Evolutionary conservation across 2,797 vertebrate species (phyloP), one percentile per base, ranked within the genome.

Genomic region (Trematomus bernacchii): DNA sequence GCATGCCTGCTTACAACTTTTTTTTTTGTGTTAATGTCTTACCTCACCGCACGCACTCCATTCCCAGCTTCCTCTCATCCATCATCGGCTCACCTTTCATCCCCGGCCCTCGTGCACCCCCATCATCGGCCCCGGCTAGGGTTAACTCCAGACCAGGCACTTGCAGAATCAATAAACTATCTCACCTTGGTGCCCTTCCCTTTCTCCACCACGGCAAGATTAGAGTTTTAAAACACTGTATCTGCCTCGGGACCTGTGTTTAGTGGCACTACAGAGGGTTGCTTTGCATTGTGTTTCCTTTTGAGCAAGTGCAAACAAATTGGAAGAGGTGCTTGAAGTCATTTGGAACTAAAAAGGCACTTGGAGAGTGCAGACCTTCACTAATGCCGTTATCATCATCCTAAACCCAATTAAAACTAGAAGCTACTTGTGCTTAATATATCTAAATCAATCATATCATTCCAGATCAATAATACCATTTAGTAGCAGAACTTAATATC

Each of bases 31-130:
- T 84, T 71, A 69, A 85, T 54, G 76, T 79, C 79, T 85, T 79
- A 78, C 73, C 73, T 76, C 77, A 48, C 63, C 43, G 63, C 82
- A 37, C 61, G 57, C 66, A 76, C 85, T 84, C 79, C 69, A 71
- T 82, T 80, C 77, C 75, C 59, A 77, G 79, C 85, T 87, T 89
- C 85, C 88, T 80, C 86, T 91, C 90, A 91, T 90, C 89, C 83
- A 89, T 92, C 87, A 89, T 82, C 57, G 21, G 67, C 79, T 89
- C 88, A 90, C 91, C 91, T 91, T 93, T 92, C 89, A 90, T 91
- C 89, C 59, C 72, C 46, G 50, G 70, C 85, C 79, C 78, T 79
- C 71, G 51, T 81, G 77, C 68, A 73, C 70, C 84, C 86, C 80
- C 82, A 79, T 82, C 79, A 66, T 78, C 67, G 64, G 71, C 66